phyloP scores from a whole-genome alignment of 1,140 invertebrate species.

The Lutraria rhynchaena region DNA sequence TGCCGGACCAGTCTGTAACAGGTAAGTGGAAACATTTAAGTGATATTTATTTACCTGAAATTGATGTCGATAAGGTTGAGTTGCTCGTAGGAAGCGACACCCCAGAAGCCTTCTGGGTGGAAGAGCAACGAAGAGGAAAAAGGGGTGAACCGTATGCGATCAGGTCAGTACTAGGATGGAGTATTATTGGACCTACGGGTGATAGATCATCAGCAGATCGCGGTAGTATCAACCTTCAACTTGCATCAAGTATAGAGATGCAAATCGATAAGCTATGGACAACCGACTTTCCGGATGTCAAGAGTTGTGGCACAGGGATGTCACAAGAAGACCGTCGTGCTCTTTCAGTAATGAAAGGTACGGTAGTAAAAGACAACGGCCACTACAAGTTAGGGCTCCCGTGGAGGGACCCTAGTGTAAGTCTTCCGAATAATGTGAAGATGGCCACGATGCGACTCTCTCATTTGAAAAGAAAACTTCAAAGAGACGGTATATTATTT shows the following conservation, averaged over 20 bases:
- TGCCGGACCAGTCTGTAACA: background rate
- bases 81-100: slow-evolving; percentile 12
- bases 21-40: slow-evolving; percentile 1
- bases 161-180: background rate
- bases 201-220: background rate
- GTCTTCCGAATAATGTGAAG: background rate
- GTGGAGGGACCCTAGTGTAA: background rate
- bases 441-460: slow-evolving; percentile 1
- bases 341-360: background rate
- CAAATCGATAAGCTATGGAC: background rate
- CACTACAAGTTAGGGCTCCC: background rate
- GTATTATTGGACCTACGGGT: slow-evolving; percentile 15
- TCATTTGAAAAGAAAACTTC: slow-evolving; percentile 24
- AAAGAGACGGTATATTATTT: background rate
- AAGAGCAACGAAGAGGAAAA: slow-evolving; percentile 1
- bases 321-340: background rate
- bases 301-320: background rate
- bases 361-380: background rate
- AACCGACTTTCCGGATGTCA: background rate
- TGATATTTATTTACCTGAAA: background rate
- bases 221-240: background rate
- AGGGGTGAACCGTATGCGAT: slow-evolving; percentile 18
- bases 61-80: background rate
- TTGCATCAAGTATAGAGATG: no score
- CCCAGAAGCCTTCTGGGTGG: slow-evolving; percentile 11